These are phyloP conservation scores for Thamnaconus septentrionalis DNA, from an alignment of 2,113 vertebrate genomes.

Conservation along the genomic window DNA sequence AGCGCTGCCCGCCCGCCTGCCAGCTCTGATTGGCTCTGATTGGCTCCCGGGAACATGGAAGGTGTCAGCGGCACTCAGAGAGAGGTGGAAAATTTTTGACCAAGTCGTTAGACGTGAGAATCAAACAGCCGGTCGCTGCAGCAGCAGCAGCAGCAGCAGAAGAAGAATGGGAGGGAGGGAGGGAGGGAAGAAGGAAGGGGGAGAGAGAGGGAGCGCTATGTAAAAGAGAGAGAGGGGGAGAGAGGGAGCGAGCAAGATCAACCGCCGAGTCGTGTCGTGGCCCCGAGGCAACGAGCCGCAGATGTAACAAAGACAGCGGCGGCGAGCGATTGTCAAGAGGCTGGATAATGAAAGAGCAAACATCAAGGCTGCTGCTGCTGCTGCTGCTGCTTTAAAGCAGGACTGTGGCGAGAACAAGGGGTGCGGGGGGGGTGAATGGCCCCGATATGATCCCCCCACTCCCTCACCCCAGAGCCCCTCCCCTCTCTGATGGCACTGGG, in stretches of 20 bases:
- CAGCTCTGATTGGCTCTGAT: too few species aligned
- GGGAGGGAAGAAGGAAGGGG: constrained; percentile 18
- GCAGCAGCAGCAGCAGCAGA: too few species aligned
- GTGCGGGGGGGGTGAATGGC: constrained; percentile 61
- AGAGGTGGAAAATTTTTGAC: too few species aligned
- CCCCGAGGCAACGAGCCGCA: constrained; percentile 74
- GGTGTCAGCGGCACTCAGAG: too few species aligned
- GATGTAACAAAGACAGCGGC: constrained; percentile 74
- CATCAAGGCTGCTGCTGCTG: constrained; percentile 72
- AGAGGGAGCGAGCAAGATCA: constrained; percentile 80
- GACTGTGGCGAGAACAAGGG: constrained; percentile 53
- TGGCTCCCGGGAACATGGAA: too few species aligned
- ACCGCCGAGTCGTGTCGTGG: constrained; percentile 74
- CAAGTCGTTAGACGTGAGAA: too few species aligned
- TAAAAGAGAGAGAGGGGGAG: constrained; percentile 40
- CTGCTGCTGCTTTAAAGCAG: constrained; percentile 68
- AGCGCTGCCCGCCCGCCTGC: too few species aligned
- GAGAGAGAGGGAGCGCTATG: constrained; percentile 18
- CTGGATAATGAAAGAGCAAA: constrained; percentile 80
- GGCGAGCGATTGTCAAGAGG: constrained; percentile 78
- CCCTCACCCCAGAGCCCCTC: constrained; percentile 57
- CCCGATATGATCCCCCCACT: constrained; percentile 27
- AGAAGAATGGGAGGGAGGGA: too few species aligned
- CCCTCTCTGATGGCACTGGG: constrained; percentile 53
- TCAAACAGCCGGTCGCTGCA: too few species aligned